phyloP scores from a whole-genome alignment of 2,888 invertebrate genomes.

The Folsomia candida region DNA sequence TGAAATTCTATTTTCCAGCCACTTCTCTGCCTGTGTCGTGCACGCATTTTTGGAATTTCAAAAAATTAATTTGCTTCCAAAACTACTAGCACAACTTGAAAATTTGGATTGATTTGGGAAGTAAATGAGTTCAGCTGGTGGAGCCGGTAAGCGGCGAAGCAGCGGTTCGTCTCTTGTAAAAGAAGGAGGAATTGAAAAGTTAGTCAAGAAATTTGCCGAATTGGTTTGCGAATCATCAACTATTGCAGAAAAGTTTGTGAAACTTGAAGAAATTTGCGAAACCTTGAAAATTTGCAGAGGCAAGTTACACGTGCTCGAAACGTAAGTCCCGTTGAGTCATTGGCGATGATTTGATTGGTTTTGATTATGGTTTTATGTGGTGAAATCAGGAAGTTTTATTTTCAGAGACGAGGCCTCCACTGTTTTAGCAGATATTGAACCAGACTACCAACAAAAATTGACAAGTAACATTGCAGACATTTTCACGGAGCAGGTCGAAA shows the following conservation, averaged over 20 bases:
- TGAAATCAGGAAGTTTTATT: not conserved
- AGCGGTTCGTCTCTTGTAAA: not conserved
- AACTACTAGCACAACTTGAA: too few species aligned
- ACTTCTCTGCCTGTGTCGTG: too few species aligned
- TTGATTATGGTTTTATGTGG: too few species aligned
- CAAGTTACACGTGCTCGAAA: constrained; percentile 31
- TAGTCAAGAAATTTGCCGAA: constrained; percentile 30
- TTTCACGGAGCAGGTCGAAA: constrained; percentile 30
- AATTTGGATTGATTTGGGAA: too few species aligned
- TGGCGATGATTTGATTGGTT: too few species aligned
- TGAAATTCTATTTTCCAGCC: too few species aligned
- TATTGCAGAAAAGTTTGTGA: constrained; percentile 28
- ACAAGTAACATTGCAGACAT: constrained; percentile 26
- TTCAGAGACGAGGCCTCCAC: constrained; percentile 25
- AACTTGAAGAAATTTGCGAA: not conserved
- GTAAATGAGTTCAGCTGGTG: constrained; percentile 2
- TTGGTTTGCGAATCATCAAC: constrained; percentile 22
- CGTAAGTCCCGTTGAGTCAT: constrained; percentile 26
- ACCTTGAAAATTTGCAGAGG: constrained; percentile 34
- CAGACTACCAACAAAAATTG: constrained; percentile 13
- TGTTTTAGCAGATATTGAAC: constrained; percentile 22
- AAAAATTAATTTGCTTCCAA: too few species aligned
- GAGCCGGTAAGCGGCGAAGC: constrained; percentile 7
- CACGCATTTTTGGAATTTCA: too few species aligned
- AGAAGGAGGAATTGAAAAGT: not conserved